Evolutionary conservation across 2,888 invertebrate species (phyloP), one percentile per base, ranked within the genome.

Genomic region (Lymantria dispar): DNA sequence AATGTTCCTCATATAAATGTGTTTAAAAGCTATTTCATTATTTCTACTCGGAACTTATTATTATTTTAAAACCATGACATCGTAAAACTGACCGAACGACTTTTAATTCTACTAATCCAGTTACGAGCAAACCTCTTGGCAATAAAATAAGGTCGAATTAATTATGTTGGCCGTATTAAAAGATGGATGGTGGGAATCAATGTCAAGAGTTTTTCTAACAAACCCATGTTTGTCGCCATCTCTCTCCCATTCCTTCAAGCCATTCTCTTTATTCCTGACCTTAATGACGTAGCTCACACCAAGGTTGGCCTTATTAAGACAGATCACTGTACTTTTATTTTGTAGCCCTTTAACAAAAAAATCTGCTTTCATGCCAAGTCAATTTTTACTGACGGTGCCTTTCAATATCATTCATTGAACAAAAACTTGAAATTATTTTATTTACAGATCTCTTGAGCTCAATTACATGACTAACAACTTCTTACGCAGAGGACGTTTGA

Each of bases 271-370:
- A 68, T 73, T 73, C 70, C 59, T 60, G 44, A 67, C 71, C 68
- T 71, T 79, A 79, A 74, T 70, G 78, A 79, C 73, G 73, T 62
- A 58, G 58, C 60, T 66, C 62, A 52, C 60, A 56, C 59, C 69
- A 70, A 63, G 61, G 60, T 58, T 53, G 60, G 54, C 76, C 78
- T 74, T 80, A 78, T 74, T 76, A 73, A 75, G 76, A 62, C 49
- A 53, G 55, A 56, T 60, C 62, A 63, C 58, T 51, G 58, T 60
- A 64, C 62, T 65, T 68, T 70, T 73, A 72, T 74, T 74, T 66
- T 69, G 71, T 75, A 69, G 62, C 60, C 61, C 50, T 62, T 7
- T n/a, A 33, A 8, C 33, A 33, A 7, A 33, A 10, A 33, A 8
- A 33, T 33, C 33, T 33, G 33, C 7, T n/a, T n/a, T n/a, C n/a